Percentiles rank a stretch among this genome's conserved stretches.
These are phyloP conservation scores for Vollenhovia emeryi DNA, from an alignment of 1,140 invertebrate genomes.

Conservation along the genomic window DNA sequence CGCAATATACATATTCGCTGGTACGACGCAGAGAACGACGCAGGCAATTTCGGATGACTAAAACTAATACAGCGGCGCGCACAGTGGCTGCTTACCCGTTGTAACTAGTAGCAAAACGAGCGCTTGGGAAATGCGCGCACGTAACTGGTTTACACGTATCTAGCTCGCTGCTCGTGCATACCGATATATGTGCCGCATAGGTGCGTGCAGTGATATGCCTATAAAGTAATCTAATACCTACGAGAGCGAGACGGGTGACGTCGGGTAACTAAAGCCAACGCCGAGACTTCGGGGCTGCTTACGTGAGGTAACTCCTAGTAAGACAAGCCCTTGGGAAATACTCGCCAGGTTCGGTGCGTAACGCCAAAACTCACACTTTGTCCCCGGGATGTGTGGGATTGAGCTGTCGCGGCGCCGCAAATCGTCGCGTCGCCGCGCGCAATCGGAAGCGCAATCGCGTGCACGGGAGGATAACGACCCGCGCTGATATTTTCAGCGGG, in stretches of 20 bases:
- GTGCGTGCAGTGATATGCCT: slow-evolving; percentile 57
- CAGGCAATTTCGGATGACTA: slow-evolving; percentile 48
- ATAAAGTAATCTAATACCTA: slow-evolving; percentile 61
- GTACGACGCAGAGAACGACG: not conserved
- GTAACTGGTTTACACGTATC: slow-evolving; percentile 60
- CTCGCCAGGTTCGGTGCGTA: slow-evolving; percentile 19
- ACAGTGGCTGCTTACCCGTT: slow-evolving; percentile 40
- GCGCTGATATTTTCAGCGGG: not conserved
- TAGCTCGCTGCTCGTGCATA: slow-evolving; percentile 49
- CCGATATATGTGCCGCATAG: slow-evolving; percentile 54
- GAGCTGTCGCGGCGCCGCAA: slow-evolving; percentile 12
- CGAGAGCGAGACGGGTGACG: slow-evolving; percentile 43
- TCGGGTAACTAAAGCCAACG: slow-evolving; percentile 44
- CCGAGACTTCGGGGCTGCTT: slow-evolving; percentile 38
- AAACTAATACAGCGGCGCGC: slow-evolving; percentile 60
- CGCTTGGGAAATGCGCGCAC: slow-evolving; percentile 47
- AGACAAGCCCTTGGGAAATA: slow-evolving; percentile 59
- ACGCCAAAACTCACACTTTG: slow-evolving; percentile 44
- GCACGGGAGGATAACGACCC: not conserved
- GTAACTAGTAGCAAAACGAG: slow-evolving; percentile 63
- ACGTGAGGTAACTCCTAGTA: slow-evolving; percentile 57
- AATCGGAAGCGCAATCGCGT: slow-evolving; percentile 22
- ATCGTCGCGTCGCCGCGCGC: no score
- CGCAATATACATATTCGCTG: not conserved
- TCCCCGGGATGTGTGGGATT: slow-evolving; percentile 4